Base-by-base conservation (phyloP, 1,140 invertebrate species). In the Drosophila ficusphila region DNA sequence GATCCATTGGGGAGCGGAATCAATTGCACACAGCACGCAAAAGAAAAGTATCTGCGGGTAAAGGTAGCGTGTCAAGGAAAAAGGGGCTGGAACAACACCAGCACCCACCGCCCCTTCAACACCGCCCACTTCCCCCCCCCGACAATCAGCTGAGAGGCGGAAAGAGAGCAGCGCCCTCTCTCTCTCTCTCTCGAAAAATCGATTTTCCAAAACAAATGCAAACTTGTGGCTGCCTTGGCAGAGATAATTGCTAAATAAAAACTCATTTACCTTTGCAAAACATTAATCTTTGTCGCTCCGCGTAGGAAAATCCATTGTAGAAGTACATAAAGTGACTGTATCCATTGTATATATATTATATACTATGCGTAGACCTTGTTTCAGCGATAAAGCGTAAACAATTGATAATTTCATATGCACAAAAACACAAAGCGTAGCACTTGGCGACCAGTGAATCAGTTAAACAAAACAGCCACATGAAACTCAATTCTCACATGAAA, bases 61-160 rank as follows among this genome's bases (percentile, higher is more conserved):
- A 61, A 64, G 60, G 60, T 83, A 74, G 52, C 52, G 14, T 69
- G 58, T 69, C 81, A 73, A 83, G 81, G 65, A 69, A 69, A 69
- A 69, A 21, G 38, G 27, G 23, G 36, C 34, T 52, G 47, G 36
- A 67, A 62, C 19, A 67, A 62, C 19, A 33, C 36, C 44, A 39
- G 18, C 54, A 14, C 25, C 19, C 23, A 4, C 16, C 33, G 8
- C 25, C 27, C n/a, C n/a, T n/a, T n/a, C n/a, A n/a, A n/a, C 34
- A 21, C 38, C 48, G 36, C 65, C 61, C 47, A 39, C 7, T 11
- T 9, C 38, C 52, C 36, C 6, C n/a, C 23, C 31, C 14, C 11
- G 23, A 14, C n/a, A 70, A 72, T 53, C 69, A 73, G 69, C 69
- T 73, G 69, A 73, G 56, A 41, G 56, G 21, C 57, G 39, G 23